Percentiles rank a stretch among this genome's conserved stretches.
Evolutionary conservation across 2,888 invertebrate species (phyloP).

Genomic region (Drosophila pseudotakahashii): DNA sequence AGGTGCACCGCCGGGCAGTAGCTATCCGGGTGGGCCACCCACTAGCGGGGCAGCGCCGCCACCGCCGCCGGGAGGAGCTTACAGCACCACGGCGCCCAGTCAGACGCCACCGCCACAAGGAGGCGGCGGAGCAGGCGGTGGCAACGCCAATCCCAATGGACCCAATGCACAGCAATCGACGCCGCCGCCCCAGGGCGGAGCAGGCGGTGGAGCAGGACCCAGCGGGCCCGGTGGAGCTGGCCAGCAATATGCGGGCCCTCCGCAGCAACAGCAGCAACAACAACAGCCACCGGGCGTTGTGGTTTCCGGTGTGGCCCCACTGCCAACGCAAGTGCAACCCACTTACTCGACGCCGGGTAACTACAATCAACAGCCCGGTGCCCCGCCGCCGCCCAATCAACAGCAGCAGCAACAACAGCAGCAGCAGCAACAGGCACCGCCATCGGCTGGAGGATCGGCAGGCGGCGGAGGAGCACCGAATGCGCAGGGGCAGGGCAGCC

Average conservation of each 20-base stretch:
- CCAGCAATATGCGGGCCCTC: slow-evolving; percentile 61
- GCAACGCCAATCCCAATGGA: slow-evolving; percentile 73
- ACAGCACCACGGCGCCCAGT: slow-evolving; percentile 85
- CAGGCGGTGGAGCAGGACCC: slow-evolving; percentile 52
- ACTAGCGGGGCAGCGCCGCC: slow-evolving; percentile 62
- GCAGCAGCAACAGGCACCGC: slow-evolving; percentile 65
- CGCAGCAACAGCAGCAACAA: slow-evolving; percentile 64
- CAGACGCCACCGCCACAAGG: slow-evolving; percentile 82
- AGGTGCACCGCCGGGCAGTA: slow-evolving; percentile 56
- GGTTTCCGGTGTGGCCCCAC: slow-evolving; percentile 81
- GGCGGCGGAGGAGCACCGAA: slow-evolving; percentile 52
- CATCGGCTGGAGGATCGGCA: slow-evolving; percentile 28
- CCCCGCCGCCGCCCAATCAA: slow-evolving; percentile 73
- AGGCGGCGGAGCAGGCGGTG: slow-evolving; percentile 67
- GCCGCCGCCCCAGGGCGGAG: slow-evolving; percentile 66
- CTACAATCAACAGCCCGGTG: slow-evolving; percentile 67
- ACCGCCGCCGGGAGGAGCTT: slow-evolving; percentile 81
- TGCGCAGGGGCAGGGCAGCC: slow-evolving; percentile 63
- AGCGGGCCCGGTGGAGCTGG: slow-evolving; percentile 42
- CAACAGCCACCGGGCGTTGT: slow-evolving; percentile 57
- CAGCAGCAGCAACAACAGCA: slow-evolving; percentile 78
- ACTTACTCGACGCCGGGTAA: slow-evolving; percentile 82
- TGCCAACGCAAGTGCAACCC: slow-evolving; percentile 79
- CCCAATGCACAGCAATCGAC: slow-evolving; percentile 76
- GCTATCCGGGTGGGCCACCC: slow-evolving; percentile 80